A percentile compares a stretch with the other conserved stretches of the same genome.
phyloP scores from a whole-genome alignment of 1,140 invertebrate species.

The Dolichoris vasculosae region DNA sequence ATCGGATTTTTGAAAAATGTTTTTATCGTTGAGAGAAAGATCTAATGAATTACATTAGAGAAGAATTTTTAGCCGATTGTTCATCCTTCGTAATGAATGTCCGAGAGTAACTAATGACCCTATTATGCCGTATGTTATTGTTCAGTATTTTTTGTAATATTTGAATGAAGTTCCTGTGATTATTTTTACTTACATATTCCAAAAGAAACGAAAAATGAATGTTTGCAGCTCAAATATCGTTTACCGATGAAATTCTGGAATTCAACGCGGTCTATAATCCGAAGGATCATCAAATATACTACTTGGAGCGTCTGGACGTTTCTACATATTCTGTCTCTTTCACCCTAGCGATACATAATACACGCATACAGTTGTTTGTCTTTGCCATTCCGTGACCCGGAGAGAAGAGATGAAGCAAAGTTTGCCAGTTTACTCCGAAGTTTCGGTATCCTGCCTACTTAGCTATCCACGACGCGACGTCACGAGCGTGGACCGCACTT shows the following conservation, averaged over 20 bases:
- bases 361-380: neutral
- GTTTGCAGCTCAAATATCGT: too few species aligned
- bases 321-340: neutral
- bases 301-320: neutral
- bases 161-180: too few species aligned
- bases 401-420: neutral
- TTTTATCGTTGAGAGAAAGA: neutral
- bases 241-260: neutral
- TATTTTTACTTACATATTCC: neutral
- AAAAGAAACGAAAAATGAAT: neutral
- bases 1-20: neutral
- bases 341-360: neutral
- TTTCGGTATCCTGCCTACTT: conserved; percentile 22
- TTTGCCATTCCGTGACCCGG: neutral
- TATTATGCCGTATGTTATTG: neutral
- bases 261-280: neutral
- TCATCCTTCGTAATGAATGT: too few species aligned
- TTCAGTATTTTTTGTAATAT: neutral
- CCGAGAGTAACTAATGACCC: too few species aligned
- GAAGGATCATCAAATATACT: neutral
- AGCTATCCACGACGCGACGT: conserved; percentile 8
- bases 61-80: too few species aligned
- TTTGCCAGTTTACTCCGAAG: conserved; percentile 41
- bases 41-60: too few species aligned
- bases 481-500: conserved; percentile 19